Base-by-base conservation (phyloP, 2,888 invertebrate genomes). In the Hylaea fasciaria region DNA sequence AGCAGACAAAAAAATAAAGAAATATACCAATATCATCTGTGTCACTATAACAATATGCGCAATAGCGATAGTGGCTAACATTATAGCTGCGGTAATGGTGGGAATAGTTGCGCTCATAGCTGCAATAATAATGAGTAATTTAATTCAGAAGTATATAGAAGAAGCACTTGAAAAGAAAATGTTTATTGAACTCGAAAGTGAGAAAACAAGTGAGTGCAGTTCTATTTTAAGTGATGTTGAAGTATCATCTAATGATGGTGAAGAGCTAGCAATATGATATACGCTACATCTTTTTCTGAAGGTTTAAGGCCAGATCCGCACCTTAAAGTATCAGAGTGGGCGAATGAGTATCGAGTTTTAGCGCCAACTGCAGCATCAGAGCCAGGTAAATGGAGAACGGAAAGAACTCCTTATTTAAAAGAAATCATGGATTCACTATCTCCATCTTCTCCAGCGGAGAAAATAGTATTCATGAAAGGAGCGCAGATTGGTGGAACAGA, bases 291-390 rank as follows among this genome's bases (percentile, higher is more conserved):
- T 22, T 54, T 54, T 54, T 54, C 46, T 54, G 46, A 46, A 54
- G 54, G 54, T 46, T 54, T 54, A 54, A 54, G 35, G 39, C 54
- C 54, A 54, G 54, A 54, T 54, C 54, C 54, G 11, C 16, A 46
- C 39, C 54, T 54, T 54, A 54, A 54, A 54, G 54, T 54, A 46
- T 54, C 54, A 54, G 54, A 54, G 54, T 54, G 54, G 54, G 54
- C 54, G 29, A 54, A 54, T 54, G 54, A 54, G 54, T 54, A 54
- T 54, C 54, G 54, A 54, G 54, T 54, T 54, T 35, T 54, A 54
- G 54, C 54, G 22, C 46, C 54, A 54, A 54, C 54, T 54, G 54
- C 54, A 54, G 54, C 54, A 47, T 54, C 54, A 54, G 54, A 54
- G 54, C 54, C 54, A 54, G 54, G 54, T 4, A 54, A 54, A 47